These are phyloP conservation scores for Mormyrops boulengeri DNA, from an alignment of 2,797 vertebrate genomes.

Conservation along the genomic window DNA sequence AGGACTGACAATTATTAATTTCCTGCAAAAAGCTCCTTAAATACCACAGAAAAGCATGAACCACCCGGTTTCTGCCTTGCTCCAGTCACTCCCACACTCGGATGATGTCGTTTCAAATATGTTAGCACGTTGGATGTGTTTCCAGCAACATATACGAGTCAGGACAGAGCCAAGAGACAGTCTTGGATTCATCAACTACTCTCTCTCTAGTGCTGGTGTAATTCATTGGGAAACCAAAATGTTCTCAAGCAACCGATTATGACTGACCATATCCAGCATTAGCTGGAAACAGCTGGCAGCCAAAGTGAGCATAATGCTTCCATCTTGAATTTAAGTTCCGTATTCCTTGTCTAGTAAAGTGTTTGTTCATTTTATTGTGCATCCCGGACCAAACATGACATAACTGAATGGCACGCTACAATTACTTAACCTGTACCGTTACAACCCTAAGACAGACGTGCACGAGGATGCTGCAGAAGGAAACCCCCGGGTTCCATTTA, in stretches of 20 bases:
- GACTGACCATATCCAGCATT: no score
- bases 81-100: no score
- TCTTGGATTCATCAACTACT: no score
- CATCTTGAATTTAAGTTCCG: background rate
- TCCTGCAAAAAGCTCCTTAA: background rate
- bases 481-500: background rate
- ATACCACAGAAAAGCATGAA: background rate
- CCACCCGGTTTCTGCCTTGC: background rate
- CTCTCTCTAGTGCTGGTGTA: no score
- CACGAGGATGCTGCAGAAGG: background rate
- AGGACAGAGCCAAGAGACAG: no score
- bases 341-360: background rate
- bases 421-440: background rate
- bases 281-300: no score
- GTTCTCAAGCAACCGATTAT: no score
- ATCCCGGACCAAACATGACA: background rate
- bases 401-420: background rate
- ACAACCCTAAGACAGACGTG: background rate
- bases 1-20: no score
- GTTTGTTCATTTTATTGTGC: background rate
- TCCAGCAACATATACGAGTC: no score
- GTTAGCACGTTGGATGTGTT: no score
- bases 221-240: no score
- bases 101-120: no score
- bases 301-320: background rate